Evolutionary conservation across 2,797 vertebrate species (phyloP), one percentile per base, ranked within the genome.

Genomic region (Leptatherina wallacei): DNA sequence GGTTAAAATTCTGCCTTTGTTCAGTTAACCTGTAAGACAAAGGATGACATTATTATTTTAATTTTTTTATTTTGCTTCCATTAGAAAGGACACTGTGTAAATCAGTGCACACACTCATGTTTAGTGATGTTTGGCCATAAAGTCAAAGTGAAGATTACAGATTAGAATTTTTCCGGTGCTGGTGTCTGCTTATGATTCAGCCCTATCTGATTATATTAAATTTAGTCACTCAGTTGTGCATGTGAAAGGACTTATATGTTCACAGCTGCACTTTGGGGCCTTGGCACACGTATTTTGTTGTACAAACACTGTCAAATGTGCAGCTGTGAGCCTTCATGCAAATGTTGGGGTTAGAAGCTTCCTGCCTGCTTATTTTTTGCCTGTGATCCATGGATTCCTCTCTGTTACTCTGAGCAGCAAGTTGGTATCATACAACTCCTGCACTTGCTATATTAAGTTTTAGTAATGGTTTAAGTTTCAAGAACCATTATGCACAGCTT

Each of bases 281-380:
- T 24, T 27, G 44, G 54, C 64, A 32, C 52, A 42, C 3, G 5
- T 20, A 13, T 49, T 60, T 54, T n/a, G 52, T 47, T 27, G 3
- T 30, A 62, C 42, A 59, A 60, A 75, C 44, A n/a, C 49, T 51
- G 57, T 65, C 27, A 73, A 0, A 73, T 30, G 61, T 69, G 75
- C 82, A 81, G 73, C 58, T 83, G 78, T 71, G 65, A 33, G 63
- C 2, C 14, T 71, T 62, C 57, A 80, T 61, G 16, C 75, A 88
- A 82, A 77, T 81, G 5, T 73, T 2, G 56, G 51, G 63, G 56
- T 83, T 85, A 63, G 27, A 51, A 24, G 33, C 6, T 16, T 16
- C 59, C 59, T 42, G 59, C 4, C 38, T 60, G 27, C 58, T 75
- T 60, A 0, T 24, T 61, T 52, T 33, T 54, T 13, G n/a, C 12